Percentiles rank a stretch among this genome's conserved stretches.
phyloP scores from a whole-genome alignment of 2,113 vertebrate genomes.

The Atlantisia rogersi region DNA sequence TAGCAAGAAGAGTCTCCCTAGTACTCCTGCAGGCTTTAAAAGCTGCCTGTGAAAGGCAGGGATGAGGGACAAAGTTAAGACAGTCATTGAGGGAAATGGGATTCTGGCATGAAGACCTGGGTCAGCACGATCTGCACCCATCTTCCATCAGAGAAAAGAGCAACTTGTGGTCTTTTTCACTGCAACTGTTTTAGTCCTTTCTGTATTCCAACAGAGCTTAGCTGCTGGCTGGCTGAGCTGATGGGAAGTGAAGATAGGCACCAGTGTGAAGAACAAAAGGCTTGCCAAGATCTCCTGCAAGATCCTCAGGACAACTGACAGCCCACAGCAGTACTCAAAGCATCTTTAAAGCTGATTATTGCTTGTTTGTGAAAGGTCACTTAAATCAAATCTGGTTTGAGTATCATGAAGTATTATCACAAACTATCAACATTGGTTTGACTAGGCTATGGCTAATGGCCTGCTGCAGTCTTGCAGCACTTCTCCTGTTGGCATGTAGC shows the following conservation, averaged over 20 bases:
- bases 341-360: neutral
- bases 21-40: neutral
- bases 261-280: neutral
- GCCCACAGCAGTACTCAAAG: neutral
- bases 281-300: neutral
- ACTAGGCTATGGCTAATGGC: neutral
- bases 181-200: neutral
- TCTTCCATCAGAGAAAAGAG: neutral
- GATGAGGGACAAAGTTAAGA: neutral
- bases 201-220: neutral
- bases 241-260: neutral
- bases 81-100: neutral
- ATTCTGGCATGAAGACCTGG: neutral
- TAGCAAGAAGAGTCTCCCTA: neutral
- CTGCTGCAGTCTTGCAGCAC: neutral
- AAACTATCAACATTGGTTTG: neutral
- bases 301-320: neutral
- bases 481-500: neutral
- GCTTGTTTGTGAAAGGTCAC: neutral
- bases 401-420: neutral
- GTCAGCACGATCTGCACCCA: neutral
- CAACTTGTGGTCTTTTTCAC: neutral
- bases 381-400: neutral
- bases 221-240: neutral
- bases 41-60: neutral